Conservation (phyloP, 2,113 vertebrate species). For the Spilogale gracilis region DNA sequence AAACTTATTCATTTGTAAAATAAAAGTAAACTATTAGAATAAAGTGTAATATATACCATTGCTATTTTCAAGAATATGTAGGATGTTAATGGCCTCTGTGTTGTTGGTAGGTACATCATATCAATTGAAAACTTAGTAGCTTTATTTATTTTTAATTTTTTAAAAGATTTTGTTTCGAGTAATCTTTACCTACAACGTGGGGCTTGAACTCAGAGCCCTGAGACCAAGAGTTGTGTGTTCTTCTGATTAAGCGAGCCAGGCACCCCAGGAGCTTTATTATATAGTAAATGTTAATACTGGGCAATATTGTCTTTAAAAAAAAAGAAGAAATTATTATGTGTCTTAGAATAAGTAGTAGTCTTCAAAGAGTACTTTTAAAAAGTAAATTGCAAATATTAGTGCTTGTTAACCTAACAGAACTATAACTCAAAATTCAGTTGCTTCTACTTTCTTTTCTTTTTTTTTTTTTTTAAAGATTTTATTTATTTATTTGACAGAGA, state of each 20-base stretch:
- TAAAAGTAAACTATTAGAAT: conserved; percentile 14
- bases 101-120: not conserved
- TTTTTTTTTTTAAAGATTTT: too few relatives aligned
- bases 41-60: not conserved
- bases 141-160: not conserved
- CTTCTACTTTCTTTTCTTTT: not conserved
- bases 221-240: not conserved
- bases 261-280: not conserved
- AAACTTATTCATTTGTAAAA: not conserved
- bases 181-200: not conserved
- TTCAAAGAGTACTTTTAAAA: not conserved
- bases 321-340: not conserved
- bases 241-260: not conserved
- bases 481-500: too few relatives aligned
- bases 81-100: not conserved
- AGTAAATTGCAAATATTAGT: not conserved
- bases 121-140: not conserved
- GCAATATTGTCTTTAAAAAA: not conserved
- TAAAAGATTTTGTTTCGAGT: not conserved
- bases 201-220: not conserved
- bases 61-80: not conserved
- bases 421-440: not conserved
- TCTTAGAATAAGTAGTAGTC: not conserved
- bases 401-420: conserved; percentile 7
- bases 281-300: not conserved